phyloP scores from a whole-genome alignment of 2,888 invertebrate genomes.

The Coelopa pilipes region DNA sequence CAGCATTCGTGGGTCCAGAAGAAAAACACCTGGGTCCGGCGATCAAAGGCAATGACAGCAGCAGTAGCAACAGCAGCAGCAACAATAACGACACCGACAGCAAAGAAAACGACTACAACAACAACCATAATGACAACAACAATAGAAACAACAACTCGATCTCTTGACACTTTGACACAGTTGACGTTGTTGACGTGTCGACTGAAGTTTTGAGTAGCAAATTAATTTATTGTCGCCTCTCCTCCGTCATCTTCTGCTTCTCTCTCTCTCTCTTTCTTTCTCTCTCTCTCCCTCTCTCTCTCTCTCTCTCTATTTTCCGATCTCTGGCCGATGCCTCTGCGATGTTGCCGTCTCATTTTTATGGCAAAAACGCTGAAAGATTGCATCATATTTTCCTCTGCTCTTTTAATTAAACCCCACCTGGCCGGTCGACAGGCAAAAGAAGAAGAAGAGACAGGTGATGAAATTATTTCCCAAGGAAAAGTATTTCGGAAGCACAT shows the following conservation, averaged over 20 bases:
- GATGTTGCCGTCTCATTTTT: too few species aligned
- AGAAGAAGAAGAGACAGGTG: too few species aligned
- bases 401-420: too few species aligned
- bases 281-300: too few species aligned
- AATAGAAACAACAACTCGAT: background rate
- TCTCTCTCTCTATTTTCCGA: too few species aligned
- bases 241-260: background rate
- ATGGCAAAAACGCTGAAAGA: too few species aligned
- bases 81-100: background rate
- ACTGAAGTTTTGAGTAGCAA: constrained; percentile 14
- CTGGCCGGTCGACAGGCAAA: too few species aligned
- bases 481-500: too few species aligned
- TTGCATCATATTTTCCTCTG: too few species aligned
- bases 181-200: constrained; percentile 21
- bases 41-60: background rate
- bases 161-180: constrained; percentile 27
- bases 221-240: background rate
- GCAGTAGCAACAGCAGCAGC: background rate
- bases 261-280: background rate
- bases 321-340: too few species aligned
- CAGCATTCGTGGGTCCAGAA: too few species aligned
- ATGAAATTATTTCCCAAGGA: too few species aligned
- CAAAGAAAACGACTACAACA: background rate
- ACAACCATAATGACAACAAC: background rate
- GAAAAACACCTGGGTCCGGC: background rate